Evolutionary conservation across 2,888 invertebrate genomes (phyloP).

Genomic region (Standfussiana lucernea): DNA sequence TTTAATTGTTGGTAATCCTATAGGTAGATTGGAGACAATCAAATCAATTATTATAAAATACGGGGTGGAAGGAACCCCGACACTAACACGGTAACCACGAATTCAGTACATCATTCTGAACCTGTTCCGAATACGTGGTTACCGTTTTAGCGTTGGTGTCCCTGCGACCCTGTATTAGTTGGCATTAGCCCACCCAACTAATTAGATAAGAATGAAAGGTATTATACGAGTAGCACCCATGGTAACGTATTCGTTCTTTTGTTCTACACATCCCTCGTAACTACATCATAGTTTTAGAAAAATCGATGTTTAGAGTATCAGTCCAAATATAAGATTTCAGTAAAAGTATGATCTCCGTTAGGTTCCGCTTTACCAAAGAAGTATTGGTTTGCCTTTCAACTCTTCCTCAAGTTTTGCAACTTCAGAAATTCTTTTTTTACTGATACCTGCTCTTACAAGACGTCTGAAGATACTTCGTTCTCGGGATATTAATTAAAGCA

Average conservation of each 20-base stretch:
- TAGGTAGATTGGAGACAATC: neutral
- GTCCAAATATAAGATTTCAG: too few relatives aligned
- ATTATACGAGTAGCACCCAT: conserved; percentile 4
- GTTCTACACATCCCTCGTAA: neutral
- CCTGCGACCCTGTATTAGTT: too few relatives aligned
- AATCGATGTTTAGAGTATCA: neutral
- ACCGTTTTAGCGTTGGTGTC: too few relatives aligned
- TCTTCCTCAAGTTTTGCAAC: neutral
- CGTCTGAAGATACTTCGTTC: conserved; percentile 20
- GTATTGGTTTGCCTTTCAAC: neutral
- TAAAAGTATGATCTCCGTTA: neutral
- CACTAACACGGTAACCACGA: too few relatives aligned
- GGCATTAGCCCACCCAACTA: neutral
- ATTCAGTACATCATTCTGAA: too few relatives aligned
- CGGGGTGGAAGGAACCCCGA: too few relatives aligned
- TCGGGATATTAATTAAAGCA: conserved; percentile 44
- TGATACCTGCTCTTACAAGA: conserved; percentile 10
- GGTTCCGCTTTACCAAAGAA: neutral
- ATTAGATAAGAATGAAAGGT: neutral
- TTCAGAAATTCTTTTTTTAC: conserved; percentile 16
- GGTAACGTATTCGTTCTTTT: neutral
- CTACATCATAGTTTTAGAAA: neutral
- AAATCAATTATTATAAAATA: conserved; percentile 3
- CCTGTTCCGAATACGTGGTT: too few relatives aligned
- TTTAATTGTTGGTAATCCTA: neutral